Base-by-base conservation (phyloP, 2,888 invertebrate species). In the Protula sp. region DNA sequence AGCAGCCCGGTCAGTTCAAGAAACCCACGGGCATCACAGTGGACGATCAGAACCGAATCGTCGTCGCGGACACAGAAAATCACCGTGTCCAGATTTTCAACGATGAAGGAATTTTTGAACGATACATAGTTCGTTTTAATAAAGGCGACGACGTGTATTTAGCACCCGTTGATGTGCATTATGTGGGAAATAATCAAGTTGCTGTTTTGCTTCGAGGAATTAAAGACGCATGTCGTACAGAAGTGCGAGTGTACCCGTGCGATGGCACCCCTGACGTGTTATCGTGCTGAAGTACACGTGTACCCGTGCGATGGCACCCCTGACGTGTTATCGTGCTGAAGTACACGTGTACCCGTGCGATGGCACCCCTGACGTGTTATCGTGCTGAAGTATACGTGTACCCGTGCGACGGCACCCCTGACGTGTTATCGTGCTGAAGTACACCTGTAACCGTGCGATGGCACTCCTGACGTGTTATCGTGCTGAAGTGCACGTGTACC, bases 61-160 rank as follows among this genome's bases (percentile, higher is more conserved):
- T 84, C n/a, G 84, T 84, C 2, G 83, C 83, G 30, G 84, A 84
- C 64, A 83, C 83, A 82, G 84, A 84, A 53, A 84, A 84, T 70
- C 83, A 83, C 53, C 73, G 84, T 63, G 83, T 85, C 59, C 84
- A 84, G 80, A 54, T 65, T 47, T 64, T 63, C 52, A 54, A 58
- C 48, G 30, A 30, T 9, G 3, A 53, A 50, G 63, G 63, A 14
- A 22, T 30, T 3, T 63, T 59, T 24, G n/a, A 54, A n/a, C 22
- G 30, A 2, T 48, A 47, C 19, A 38, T 61, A 19, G 47, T 63
- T 2, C 14, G 29, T n/a, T 30, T 57, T 31, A 60, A 57, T 19
- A 22, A 19, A 19, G 60, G 60, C 24, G 47, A 60, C 30, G 60
- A 60, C 30, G 60, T 60, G 48, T 60, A 57, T 31, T 29, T 60